These are phyloP conservation scores for Oryzias woworae DNA, from an alignment of 2,113 vertebrate genomes.

Conservation along the genomic window DNA sequence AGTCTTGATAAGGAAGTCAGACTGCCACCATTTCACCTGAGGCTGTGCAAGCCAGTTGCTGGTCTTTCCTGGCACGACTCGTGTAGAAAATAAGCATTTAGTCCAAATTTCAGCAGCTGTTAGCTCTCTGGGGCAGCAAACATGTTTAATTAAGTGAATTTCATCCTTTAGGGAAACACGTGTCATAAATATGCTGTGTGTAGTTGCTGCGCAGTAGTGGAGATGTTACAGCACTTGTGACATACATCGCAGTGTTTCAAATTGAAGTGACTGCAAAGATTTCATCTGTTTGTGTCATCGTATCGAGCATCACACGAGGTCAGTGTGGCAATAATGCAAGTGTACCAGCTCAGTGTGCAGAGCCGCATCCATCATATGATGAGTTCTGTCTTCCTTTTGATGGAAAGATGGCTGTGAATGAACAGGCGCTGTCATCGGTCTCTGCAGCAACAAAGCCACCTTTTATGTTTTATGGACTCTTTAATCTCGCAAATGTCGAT, in stretches of 20 bases:
- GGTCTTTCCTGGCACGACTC: constrained; percentile 51
- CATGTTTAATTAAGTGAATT: constrained; percentile 74
- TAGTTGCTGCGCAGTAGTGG: constrained; percentile 53
- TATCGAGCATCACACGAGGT: constrained; percentile 25
- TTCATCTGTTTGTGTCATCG: constrained; percentile 30
- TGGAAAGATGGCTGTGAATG: constrained; percentile 25
- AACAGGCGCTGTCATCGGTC: constrained; percentile 37
- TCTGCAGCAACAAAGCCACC: too few relatives aligned
- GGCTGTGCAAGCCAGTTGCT: constrained; percentile 52
- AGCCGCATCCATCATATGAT: constrained; percentile 36
- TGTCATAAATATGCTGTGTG: constrained; percentile 52
- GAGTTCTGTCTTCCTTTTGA: constrained; percentile 29
- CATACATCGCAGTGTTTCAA: constrained; percentile 35
- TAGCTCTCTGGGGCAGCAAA: constrained; percentile 62
- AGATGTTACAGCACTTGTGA: constrained; percentile 35
- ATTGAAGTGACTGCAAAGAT: constrained; percentile 31
- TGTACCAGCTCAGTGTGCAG: constrained; percentile 32
- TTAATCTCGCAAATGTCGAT: constrained; percentile 63
- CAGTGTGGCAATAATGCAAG: constrained; percentile 5
- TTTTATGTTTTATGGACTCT: constrained; percentile 4
- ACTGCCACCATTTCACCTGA: constrained; percentile 73
- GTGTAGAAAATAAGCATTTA: constrained; percentile 62
- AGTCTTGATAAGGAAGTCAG: constrained; percentile 50
- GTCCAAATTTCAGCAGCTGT: constrained; percentile 73
- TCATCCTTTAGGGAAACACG: constrained; percentile 53